These are phyloP conservation scores for Steinernema scapterisci DNA, from an alignment of 2,888 invertebrate species.

Conservation along the genomic window DNA sequence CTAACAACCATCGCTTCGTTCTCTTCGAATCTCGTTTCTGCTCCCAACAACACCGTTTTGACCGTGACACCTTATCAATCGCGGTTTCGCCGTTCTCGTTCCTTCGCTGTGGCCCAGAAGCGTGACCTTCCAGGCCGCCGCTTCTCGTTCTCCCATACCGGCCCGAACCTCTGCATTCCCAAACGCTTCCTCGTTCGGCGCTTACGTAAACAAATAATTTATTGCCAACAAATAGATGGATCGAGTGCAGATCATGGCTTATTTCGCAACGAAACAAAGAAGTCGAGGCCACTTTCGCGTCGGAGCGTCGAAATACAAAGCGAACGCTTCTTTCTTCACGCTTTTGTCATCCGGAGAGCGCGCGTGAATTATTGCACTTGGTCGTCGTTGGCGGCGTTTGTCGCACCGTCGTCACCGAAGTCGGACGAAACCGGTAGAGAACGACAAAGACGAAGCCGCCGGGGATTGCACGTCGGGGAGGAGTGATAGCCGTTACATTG, in stretches of 20 bases:
- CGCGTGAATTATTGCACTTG: conserved; percentile 30
- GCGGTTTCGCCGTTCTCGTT: too few species aligned
- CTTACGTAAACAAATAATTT: neutral
- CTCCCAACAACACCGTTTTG: too few species aligned
- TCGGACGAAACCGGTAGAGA: neutral
- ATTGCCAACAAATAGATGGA: neutral
- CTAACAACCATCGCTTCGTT: too few species aligned
- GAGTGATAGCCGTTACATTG: conserved; percentile 7
- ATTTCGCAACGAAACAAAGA: neutral
- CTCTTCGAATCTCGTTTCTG: too few species aligned
- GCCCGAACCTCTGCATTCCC: too few species aligned
- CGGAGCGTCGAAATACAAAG: conserved; percentile 2
- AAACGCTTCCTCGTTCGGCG: too few species aligned
- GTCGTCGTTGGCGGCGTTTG: neutral
- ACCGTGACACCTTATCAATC: too few species aligned
- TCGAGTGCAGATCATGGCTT: neutral
- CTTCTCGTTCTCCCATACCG: too few species aligned
- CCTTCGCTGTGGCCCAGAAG: too few species aligned
- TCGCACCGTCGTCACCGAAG: conserved; percentile 8
- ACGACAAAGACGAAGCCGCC: neutral
- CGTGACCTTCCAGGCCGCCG: too few species aligned
- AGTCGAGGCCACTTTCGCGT: conserved; percentile 7
- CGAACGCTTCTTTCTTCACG: conserved; percentile 24
- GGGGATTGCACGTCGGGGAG: neutral
- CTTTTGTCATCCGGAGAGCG: neutral